Percentiles rank a stretch among this genome's conserved stretches.
Evolutionary conservation across 2,113 vertebrate species (phyloP).

Genomic region (Vulpes vulpes): DNA sequence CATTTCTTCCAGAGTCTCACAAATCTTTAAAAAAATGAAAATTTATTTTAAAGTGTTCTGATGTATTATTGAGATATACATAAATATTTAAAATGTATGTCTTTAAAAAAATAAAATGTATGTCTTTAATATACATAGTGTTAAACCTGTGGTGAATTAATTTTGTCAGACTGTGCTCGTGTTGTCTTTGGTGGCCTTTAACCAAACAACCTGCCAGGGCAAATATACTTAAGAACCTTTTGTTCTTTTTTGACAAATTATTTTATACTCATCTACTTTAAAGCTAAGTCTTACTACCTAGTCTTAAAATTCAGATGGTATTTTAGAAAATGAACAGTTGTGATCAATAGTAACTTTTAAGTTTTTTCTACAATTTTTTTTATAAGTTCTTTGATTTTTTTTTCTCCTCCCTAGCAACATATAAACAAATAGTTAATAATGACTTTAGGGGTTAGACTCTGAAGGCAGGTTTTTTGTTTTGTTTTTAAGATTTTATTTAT

Average conservation of each 20-base stretch:
- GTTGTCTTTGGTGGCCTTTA: constrained; percentile 19
- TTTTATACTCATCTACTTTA: background rate
- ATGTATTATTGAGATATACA: background rate
- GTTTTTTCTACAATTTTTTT: background rate
- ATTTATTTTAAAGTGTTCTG: background rate
- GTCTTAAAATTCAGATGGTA: background rate
- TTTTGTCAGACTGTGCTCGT: background rate
- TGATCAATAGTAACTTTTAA: background rate
- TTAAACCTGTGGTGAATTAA: background rate
- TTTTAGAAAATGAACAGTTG: background rate
- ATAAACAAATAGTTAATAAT: background rate
- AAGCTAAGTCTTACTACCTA: background rate
- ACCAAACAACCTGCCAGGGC: background rate
- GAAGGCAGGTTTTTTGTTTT: background rate
- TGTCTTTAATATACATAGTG: background rate
- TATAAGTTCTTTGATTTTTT: background rate
- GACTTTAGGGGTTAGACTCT: background rate
- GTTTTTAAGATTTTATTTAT: no score
- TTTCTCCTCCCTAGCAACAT: background rate
- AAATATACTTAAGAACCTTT: background rate
- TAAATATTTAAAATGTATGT: background rate
- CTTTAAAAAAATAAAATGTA: background rate
- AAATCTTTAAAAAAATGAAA: background rate
- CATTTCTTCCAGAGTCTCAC: no score
- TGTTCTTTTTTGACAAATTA: constrained; percentile 26